Percentiles rank a stretch among this genome's conserved stretches.
These are phyloP conservation scores for Calephelis virginiensis DNA, from an alignment of 1,140 invertebrate genomes.

Conservation along the genomic window DNA sequence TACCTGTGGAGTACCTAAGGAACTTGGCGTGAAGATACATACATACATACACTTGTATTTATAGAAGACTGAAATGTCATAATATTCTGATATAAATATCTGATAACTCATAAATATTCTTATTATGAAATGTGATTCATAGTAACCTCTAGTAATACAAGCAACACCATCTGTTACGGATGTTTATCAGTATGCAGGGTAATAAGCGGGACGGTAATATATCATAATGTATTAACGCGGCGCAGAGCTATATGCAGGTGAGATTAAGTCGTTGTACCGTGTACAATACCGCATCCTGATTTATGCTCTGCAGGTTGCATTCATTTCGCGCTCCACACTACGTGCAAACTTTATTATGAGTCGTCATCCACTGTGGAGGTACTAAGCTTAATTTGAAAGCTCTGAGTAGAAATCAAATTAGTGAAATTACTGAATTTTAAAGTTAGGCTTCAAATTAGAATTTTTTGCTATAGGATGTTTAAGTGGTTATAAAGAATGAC, in stretches of 20 bases:
- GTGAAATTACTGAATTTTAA: too few relatives aligned
- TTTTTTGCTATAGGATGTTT: too few relatives aligned
- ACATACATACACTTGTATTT: too few relatives aligned
- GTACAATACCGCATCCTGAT: conserved; percentile 13
- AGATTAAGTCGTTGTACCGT: conserved; percentile 9
- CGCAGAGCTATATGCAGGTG: conserved; percentile 6
- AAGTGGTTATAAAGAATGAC: too few relatives aligned
- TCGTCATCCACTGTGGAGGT: conserved; percentile 1
- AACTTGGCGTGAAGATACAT: too few relatives aligned
- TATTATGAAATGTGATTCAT: not conserved
- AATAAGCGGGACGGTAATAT: conserved; percentile 13
- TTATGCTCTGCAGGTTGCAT: conserved; percentile 10
- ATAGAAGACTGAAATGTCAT: too few relatives aligned
- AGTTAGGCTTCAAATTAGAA: too few relatives aligned
- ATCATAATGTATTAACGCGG: conserved; percentile 11
- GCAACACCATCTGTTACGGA: conserved; percentile 12
- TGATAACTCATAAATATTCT: too few relatives aligned
- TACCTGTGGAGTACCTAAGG: too few relatives aligned
- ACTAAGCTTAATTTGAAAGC: conserved; percentile 6
- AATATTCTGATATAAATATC: too few relatives aligned
- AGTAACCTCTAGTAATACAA: not conserved
- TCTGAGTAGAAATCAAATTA: not conserved
- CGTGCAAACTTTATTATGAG: conserved; percentile 14
- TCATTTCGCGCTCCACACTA: conserved; percentile 11
- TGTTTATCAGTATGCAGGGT: conserved; percentile 5